phyloP scores from a whole-genome alignment of 2,888 invertebrate genomes.

The Pycnomerus fuliginosus region DNA sequence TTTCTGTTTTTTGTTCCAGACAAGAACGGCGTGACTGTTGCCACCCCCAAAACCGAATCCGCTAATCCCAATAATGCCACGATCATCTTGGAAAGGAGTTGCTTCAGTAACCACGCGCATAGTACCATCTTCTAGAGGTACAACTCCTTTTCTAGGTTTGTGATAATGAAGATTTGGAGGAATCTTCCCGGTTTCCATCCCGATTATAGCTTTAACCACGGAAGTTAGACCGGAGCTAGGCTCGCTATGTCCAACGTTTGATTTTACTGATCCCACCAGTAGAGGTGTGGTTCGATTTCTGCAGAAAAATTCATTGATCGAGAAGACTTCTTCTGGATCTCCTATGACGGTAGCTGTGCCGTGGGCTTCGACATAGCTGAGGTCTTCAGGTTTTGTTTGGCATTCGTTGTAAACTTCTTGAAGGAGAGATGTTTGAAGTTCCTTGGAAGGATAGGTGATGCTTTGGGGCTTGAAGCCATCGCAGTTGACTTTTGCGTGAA shows the following conservation, averaged over 20 bases:
- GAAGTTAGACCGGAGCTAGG: conserved; percentile 80
- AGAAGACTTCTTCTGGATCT: conserved; percentile 86
- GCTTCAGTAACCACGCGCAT: conserved; percentile 55
- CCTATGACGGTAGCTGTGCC: conserved; percentile 68
- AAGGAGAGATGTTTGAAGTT: conserved; percentile 61
- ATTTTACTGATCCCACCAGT: conserved; percentile 85
- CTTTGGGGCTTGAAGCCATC: conserved; percentile 43
- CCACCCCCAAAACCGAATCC: conserved; percentile 92
- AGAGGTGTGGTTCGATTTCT: conserved; percentile 68
- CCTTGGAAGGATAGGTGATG: conserved; percentile 44
- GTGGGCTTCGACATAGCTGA: conserved; percentile 84
- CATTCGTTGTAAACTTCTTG: conserved; percentile 67
- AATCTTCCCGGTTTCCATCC: conserved; percentile 58
- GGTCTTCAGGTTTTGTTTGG: conserved; percentile 64
- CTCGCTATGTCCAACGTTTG: conserved; percentile 91
- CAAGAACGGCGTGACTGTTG: conserved; percentile 76
- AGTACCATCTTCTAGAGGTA: conserved; percentile 55
- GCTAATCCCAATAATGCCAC: conserved; percentile 57
- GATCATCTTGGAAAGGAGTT: conserved; percentile 52
- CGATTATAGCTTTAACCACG: conserved; percentile 49
- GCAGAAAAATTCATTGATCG: conserved; percentile 78
- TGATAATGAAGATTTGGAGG: conserved; percentile 72
- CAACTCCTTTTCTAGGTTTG: conserved; percentile 56
- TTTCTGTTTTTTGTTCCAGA: too few species aligned
- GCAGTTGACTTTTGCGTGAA: conserved; percentile 40